These are phyloP conservation scores for Cairina moschata DNA, from an alignment of 2,113 vertebrate genomes.

Conservation along the genomic window DNA sequence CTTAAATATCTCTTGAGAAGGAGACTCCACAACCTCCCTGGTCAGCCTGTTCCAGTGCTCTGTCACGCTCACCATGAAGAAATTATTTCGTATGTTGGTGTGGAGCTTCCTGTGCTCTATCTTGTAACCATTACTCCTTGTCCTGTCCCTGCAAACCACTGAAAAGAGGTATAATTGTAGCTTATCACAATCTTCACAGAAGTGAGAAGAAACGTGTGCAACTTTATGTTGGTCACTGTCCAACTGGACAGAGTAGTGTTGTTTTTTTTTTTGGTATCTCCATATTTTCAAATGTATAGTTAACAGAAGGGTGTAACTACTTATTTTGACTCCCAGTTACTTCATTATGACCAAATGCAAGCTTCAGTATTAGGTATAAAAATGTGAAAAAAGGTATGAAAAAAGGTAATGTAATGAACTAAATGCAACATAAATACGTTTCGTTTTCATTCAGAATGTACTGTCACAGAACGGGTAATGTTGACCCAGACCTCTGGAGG, in stretches of 20 bases:
- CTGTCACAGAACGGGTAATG: no score
- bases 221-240: not conserved
- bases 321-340: not conserved
- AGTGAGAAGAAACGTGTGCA: fast-evolving
- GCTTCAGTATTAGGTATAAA: not conserved
- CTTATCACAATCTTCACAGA: not conserved
- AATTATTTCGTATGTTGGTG: no score
- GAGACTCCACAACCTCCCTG: no score
- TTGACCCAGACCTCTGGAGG: no score
- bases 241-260: not conserved
- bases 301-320: not conserved
- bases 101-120: no score
- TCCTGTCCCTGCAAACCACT: no score
- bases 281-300: not conserved
- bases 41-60: no score
- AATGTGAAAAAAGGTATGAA: not conserved
- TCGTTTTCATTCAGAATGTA: not conserved
- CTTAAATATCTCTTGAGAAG: no score
- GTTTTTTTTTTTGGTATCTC: not conserved
- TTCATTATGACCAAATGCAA: not conserved
- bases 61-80: no score
- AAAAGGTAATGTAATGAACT: not conserved
- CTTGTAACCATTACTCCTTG: no score
- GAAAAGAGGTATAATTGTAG: no score
- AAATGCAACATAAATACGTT: not conserved